Evolutionary conservation across 1,140 invertebrate species (phyloP).

Genomic region (Drosophila persimilis): DNA sequence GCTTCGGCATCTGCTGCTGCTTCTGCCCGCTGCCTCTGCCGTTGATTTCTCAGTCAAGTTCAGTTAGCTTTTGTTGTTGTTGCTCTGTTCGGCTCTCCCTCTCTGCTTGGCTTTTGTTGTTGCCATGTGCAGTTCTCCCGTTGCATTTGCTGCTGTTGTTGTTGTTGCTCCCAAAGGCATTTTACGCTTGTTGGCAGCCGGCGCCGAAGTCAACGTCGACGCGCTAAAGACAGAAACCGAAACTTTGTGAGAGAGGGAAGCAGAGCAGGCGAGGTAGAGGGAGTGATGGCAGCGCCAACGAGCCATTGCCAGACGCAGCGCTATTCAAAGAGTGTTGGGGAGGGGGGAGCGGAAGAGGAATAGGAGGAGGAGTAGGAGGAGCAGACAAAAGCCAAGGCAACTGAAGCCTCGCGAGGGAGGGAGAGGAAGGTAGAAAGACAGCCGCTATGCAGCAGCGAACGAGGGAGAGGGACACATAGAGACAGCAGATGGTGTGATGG

Average conservation of each 20-base stretch:
- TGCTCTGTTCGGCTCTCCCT: conserved; percentile 14
- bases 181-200: conserved; percentile 72
- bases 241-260: not conserved
- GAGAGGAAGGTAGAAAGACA: conserved; percentile 12
- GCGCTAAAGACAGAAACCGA: conserved; percentile 38
- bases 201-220: conserved; percentile 51
- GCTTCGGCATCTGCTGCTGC: too few species aligned
- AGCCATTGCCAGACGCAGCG: conserved; percentile 70
- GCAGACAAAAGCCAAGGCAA: conserved; percentile 79
- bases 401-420: conserved; percentile 15
- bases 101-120: conserved; percentile 46
- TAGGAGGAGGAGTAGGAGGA: conserved; percentile 4
- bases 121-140: conserved; percentile 62
- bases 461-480: not conserved
- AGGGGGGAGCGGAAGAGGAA: not conserved
- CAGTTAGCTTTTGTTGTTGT: conserved; percentile 70
- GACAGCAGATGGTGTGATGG: too few species aligned
- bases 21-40: conserved; percentile 13
- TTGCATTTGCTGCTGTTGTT: conserved; percentile 39
- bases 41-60: conserved; percentile 71
- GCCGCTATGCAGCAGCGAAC: conserved; percentile 37
- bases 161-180: conserved; percentile 64
- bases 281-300: conserved; percentile 52
- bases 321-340: conserved; percentile 38
- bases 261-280: not conserved